These are phyloP conservation scores for Colius striatus DNA, from an alignment of 2,113 vertebrate genomes.

Conservation along the genomic window DNA sequence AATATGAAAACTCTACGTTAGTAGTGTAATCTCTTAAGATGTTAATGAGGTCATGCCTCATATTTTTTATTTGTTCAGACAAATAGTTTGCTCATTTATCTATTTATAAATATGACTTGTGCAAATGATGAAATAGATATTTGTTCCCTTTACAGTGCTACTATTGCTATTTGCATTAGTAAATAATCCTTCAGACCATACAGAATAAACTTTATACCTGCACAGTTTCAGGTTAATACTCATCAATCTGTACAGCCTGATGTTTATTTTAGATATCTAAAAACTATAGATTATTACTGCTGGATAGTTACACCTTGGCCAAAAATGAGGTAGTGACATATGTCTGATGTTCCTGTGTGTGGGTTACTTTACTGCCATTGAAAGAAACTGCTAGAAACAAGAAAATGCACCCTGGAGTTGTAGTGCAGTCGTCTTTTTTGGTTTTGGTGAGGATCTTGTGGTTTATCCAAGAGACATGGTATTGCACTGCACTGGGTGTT, in stretches of 20 bases:
- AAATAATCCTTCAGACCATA: conserved; percentile 57
- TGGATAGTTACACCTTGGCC: conserved; percentile 46
- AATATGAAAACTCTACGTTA: not conserved
- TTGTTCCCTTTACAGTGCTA: not conserved
- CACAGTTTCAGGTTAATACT: conserved; percentile 37
- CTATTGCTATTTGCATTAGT: conserved; percentile 48
- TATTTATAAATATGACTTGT: conserved; percentile 35
- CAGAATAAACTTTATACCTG: conserved; percentile 37
- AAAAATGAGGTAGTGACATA: conserved; percentile 50
- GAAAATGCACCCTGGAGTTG: conserved; percentile 40
- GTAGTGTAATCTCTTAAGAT: not conserved
- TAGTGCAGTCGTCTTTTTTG: conserved; percentile 10
- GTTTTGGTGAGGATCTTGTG: conserved; percentile 50
- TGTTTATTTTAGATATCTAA: conserved; percentile 59
- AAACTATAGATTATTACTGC: conserved; percentile 49
- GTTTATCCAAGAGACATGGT: conserved; percentile 66
- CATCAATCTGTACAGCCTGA: not conserved
- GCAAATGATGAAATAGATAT: conserved; percentile 2
- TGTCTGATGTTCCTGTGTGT: conserved; percentile 64
- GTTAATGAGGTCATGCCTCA: not conserved
- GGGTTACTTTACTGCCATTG: conserved; percentile 56
- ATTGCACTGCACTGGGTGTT: conserved; percentile 35
- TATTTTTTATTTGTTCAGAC: conserved; percentile 36
- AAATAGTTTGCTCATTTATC: conserved; percentile 42
- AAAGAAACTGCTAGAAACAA: conserved; percentile 64